Percentiles rank a stretch among this genome's conserved stretches.
Conservation (phyloP, 1,140 invertebrate genomes). For the Bombus impatiens region DNA sequence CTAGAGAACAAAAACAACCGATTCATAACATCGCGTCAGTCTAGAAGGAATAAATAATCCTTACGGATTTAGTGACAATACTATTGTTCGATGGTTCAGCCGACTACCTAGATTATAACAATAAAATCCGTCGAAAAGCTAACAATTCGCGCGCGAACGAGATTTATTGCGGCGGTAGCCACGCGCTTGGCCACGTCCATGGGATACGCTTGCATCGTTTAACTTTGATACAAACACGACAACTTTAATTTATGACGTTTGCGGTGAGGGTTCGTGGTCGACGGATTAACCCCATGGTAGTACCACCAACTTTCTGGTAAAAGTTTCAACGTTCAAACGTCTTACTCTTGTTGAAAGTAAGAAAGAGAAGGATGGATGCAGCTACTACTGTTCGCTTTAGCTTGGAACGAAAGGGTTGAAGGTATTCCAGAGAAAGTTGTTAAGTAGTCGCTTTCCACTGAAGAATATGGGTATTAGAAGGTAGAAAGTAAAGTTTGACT, state of each 20-base stretch:
- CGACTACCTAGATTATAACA: conserved; percentile 20
- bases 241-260: conserved; percentile 73
- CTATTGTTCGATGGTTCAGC: conserved; percentile 16
- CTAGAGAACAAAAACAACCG: background rate
- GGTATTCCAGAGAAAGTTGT: background rate
- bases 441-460: background rate
- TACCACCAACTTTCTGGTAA: conserved; percentile 63
- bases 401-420: background rate
- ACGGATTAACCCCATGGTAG: conserved; percentile 70
- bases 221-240: conserved; percentile 30
- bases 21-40: conserved; percentile 5
- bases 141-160: conserved; percentile 21
- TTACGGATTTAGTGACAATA: background rate
- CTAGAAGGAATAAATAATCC: conserved; percentile 16
- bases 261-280: conserved; percentile 57
- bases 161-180: conserved; percentile 36
- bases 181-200: conserved; percentile 15
- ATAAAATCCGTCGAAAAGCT: background rate
- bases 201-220: background rate
- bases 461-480: background rate
- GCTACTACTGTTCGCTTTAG: background rate
- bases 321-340: background rate
- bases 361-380: background rate
- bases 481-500: background rate
- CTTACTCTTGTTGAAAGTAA: too few relatives aligned